phyloP scores from a whole-genome alignment of 2,797 vertebrate genomes.

The Mormyrops boulengeri region DNA sequence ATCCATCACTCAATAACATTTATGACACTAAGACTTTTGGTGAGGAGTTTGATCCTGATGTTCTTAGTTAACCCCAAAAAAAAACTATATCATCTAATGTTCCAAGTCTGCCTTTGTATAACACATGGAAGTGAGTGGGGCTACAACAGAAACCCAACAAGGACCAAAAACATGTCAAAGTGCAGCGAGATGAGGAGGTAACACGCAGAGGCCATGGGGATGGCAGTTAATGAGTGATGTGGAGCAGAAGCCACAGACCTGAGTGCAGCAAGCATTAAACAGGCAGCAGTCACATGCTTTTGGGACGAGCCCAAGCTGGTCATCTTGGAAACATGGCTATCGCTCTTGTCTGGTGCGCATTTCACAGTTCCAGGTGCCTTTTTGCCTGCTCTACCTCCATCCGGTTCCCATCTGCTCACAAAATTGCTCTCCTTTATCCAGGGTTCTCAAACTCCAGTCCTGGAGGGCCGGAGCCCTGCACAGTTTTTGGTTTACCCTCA shows the following conservation, averaged over 20 bases:
- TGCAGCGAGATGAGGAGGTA: slow-evolving; percentile 13
- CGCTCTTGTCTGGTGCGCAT: neutral
- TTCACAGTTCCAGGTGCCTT: neutral
- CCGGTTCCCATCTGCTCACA: neutral
- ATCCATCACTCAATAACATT: neutral
- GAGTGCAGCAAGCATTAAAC: slow-evolving; percentile 9
- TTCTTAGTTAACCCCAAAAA: neutral
- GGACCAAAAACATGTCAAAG: neutral
- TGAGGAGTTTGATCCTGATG: neutral
- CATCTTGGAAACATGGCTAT: slow-evolving; percentile 30
- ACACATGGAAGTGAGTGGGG: neutral
- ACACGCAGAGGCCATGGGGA: slow-evolving; percentile 27
- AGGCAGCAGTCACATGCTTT: slow-evolving; percentile 45
- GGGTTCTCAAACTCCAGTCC: too few relatives aligned
- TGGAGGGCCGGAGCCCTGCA: too few relatives aligned
- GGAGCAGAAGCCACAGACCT: slow-evolving; percentile 16
- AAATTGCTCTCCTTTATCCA: too few relatives aligned
- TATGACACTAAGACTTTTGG: neutral
- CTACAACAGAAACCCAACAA: neutral
- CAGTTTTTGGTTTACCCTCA: too few relatives aligned
- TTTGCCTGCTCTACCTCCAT: neutral
- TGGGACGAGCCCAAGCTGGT: slow-evolving; percentile 45
- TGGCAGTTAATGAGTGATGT: slow-evolving; percentile 39
- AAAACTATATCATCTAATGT: neutral
- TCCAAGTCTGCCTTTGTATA: neutral